Base-by-base conservation (phyloP, 1,140 invertebrate species). In the Drosophila teissieri region DNA sequence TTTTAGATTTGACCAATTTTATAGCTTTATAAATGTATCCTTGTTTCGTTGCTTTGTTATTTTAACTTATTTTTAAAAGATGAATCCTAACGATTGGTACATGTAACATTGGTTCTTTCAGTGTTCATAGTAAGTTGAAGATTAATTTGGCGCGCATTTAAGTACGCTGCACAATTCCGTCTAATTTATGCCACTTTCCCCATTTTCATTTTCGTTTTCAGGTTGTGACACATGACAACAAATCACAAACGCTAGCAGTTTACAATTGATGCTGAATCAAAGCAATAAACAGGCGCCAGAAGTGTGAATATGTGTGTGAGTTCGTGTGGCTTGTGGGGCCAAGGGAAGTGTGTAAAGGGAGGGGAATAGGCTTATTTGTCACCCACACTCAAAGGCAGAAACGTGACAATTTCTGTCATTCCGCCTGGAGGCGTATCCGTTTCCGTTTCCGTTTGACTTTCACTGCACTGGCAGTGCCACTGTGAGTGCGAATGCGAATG, bases 201-300 rank as follows among this genome's bases (percentile, higher is more conserved):
- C 37, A 39, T 10, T 42, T 48, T 65, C 42, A 64, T 70, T 52
- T 48, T 65, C 42, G 57, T 70, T 52, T 36, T 52, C 64, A 65
- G 73, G 31, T 67, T 67, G 61, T 67, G 73, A 76, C 74, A 77
- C 56, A 69, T 77, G 74, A 76, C 73, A 77, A 77, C 73, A 77
- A 77, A 77, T 77, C 73, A 69, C 74, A 77, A 68, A 61, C 74
- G 74, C 74, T 78, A 62, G 67, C 73, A 80, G 72, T 58, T 80
- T 52, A 76, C 72, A 80, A 81, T 85, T 84, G 77, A 74, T 86
- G 78, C 70, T 72, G 64, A 86, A 86, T 88, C 69, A 86, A 88
- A 75, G 80, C 80, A 81, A 72, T 73, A 81, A 68, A 74, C 54
- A 73, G 51, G 58, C 44, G 3, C 2, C 19, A 46, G 19, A 46